Evolutionary conservation across 2,888 invertebrate genomes (phyloP), one percentile per base, ranked within the genome.

Genomic region (Melanophora roralis): DNA sequence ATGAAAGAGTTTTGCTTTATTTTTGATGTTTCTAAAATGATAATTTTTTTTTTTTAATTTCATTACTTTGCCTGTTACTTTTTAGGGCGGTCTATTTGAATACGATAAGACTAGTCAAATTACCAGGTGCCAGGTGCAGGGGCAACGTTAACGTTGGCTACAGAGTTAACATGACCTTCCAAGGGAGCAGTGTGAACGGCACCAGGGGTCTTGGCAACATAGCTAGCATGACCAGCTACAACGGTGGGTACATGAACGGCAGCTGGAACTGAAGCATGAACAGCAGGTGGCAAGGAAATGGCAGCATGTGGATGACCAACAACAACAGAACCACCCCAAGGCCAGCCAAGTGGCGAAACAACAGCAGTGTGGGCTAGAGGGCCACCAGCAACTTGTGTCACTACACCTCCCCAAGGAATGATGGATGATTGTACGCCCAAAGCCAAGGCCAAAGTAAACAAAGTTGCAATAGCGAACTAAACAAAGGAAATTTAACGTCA

Each of bases 381-480:
- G 55, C 69, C 55, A 32, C 84, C 84, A 36, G 83, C 81, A 11
- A 84, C 36, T 76, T 83, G 80, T 40, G 81, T 79, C 16, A 73
- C 55, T 36, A 81, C 83, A 19, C 83, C 84, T 57, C 85, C 86
- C 84, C 82, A 83, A 9, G 87, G 86, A 67, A 87, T 81, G 64
- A 88, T 76, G 4, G 88, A 87, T 9, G 87, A 85, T 83, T 89
- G 86, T 38, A 85, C 87, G 77, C 86, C 86, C 84, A 87, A 82
- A 83, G 88, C 86, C 60, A 89, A 86, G 74, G 88, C 89, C 84
- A 89, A 84, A 78, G 87, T 85, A 82, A 86, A 84, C 83, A 88
- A 82, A 78, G 84, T 81, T 60, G 83, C 82, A 69, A 80, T 75
- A 81, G 84, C 84, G 88, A 89, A 88, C 89, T 89, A 51, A 8